Conservation (phyloP, 1,140 invertebrate genomes). For the Musca vetustissima region DNA sequence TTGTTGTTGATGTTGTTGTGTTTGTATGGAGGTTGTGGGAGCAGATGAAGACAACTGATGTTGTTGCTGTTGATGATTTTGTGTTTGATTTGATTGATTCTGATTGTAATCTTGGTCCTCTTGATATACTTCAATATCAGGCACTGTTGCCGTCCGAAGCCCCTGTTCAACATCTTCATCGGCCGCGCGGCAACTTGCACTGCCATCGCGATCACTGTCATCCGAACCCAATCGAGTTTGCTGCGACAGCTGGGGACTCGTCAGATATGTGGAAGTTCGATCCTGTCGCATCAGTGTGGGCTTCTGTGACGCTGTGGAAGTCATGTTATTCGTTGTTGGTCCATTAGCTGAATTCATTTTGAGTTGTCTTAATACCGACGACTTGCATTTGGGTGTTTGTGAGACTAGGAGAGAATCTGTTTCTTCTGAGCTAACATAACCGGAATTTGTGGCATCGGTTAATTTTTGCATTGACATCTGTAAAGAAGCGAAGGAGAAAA, state of each 20-base stretch:
- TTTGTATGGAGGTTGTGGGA: background rate
- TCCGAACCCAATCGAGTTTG: slow-evolving; percentile 70
- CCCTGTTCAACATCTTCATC: slow-evolving; percentile 63
- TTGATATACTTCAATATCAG: slow-evolving; percentile 86
- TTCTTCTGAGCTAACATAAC: slow-evolving; percentile 74
- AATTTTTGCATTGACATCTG: slow-evolving; percentile 58
- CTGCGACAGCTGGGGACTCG: slow-evolving; percentile 75
- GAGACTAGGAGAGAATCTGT: slow-evolving; percentile 72
- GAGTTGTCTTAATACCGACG: slow-evolving; percentile 34
- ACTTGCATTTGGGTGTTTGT: slow-evolving; percentile 41
- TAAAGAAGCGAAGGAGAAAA: slow-evolving; percentile 26
- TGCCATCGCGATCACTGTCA: slow-evolving; percentile 61
- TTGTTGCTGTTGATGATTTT: slow-evolving; percentile 37
- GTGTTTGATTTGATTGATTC: no score
- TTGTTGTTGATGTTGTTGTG: slow-evolving; percentile 25
- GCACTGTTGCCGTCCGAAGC: slow-evolving; percentile 72
- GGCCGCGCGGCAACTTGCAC: background rate
- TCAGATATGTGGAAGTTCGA: slow-evolving; percentile 72
- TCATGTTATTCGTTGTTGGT: slow-evolving; percentile 30
- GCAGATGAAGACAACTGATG: slow-evolving; percentile 24
- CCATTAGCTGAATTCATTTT: slow-evolving; percentile 45
- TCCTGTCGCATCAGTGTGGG: slow-evolving; percentile 82
- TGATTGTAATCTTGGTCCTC: slow-evolving; percentile 55
- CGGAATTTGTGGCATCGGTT: slow-evolving; percentile 61
- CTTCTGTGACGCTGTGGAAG: slow-evolving; percentile 58